A percentile compares a stretch with the other conserved stretches of the same genome.
phyloP scores from a whole-genome alignment of 2,888 invertebrate species.

The Galerucella pusilla region DNA sequence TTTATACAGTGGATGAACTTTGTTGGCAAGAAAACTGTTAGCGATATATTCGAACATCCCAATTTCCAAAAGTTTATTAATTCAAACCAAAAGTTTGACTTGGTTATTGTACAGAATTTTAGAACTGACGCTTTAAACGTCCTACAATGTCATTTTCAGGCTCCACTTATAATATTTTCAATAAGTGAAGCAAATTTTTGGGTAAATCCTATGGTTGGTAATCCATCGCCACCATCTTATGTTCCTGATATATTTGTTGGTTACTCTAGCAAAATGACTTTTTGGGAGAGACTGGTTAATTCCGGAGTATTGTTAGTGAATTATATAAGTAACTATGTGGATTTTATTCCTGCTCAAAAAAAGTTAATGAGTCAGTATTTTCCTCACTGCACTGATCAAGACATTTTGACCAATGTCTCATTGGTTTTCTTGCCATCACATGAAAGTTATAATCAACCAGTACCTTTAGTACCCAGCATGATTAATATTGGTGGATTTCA shows the following conservation, averaged over 20 bases:
- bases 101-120: slow-evolving; percentile 66
- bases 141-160: slow-evolving; percentile 59
- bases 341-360: slow-evolving; percentile 49
- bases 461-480: slow-evolving; percentile 69
- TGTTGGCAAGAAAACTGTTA: neutral
- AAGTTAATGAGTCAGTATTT: slow-evolving; percentile 53
- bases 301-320: slow-evolving; percentile 54
- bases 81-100: slow-evolving; percentile 59
- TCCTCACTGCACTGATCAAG: slow-evolving; percentile 51
- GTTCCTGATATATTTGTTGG: slow-evolving; percentile 65
- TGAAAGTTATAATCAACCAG: slow-evolving; percentile 66
- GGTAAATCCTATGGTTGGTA: slow-evolving; percentile 62
- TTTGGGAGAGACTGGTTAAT: slow-evolving; percentile 68
- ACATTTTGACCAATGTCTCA: slow-evolving; percentile 52
- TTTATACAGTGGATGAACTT: slow-evolving; percentile 44
- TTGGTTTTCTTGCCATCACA: slow-evolving; percentile 62
- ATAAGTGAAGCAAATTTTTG: slow-evolving; percentile 64
- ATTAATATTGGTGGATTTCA: slow-evolving; percentile 71
- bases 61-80: slow-evolving; percentile 23
- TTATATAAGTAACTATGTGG: slow-evolving; percentile 42
- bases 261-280: slow-evolving; percentile 65
- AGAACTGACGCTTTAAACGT: slow-evolving; percentile 66
- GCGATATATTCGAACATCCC: slow-evolving; percentile 7
- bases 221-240: slow-evolving; percentile 66
- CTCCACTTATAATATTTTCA: slow-evolving; percentile 61